These are phyloP conservation scores for Tragopan temminckii DNA, from an alignment of 2,797 vertebrate genomes.

Conservation along the genomic window DNA sequence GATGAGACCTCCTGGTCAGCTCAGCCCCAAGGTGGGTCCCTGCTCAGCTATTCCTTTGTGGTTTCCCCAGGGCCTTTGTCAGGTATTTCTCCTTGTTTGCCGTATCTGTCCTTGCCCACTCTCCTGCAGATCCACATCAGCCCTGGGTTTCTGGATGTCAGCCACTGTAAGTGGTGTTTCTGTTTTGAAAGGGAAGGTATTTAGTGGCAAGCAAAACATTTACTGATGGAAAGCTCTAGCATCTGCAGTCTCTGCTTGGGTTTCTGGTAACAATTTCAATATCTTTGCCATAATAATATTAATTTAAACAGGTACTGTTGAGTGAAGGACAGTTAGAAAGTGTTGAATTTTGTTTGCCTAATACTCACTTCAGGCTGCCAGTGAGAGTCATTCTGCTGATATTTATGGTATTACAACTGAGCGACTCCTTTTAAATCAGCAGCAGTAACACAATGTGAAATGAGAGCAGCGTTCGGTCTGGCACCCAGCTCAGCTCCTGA, in stretches of 20 bases:
- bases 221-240: neutral
- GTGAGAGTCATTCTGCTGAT: neutral
- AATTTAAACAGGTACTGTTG: constrained; percentile 11
- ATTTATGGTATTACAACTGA: neutral
- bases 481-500: accelerated
- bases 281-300: neutral
- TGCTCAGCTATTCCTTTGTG: neutral
- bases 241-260: neutral
- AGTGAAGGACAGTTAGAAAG: neutral
- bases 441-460: accelerated
- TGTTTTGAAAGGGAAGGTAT: neutral
- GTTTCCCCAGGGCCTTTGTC: neutral
- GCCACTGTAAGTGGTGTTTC: accelerated
- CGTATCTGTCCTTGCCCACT: neutral
- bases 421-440: neutral
- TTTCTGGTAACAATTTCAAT: neutral
- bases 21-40: neutral
- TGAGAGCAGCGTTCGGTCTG: accelerated
- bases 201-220: neutral
- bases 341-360: neutral
- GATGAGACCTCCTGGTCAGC: neutral
- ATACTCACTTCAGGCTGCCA: neutral
- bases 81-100: neutral
- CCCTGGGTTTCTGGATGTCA: accelerated
- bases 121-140: neutral